Percentiles rank a stretch among this genome's conserved stretches.
These are phyloP conservation scores for Scolopax bukidnonensis DNA, from an alignment of 2,797 vertebrate species.

Conservation along the genomic window DNA sequence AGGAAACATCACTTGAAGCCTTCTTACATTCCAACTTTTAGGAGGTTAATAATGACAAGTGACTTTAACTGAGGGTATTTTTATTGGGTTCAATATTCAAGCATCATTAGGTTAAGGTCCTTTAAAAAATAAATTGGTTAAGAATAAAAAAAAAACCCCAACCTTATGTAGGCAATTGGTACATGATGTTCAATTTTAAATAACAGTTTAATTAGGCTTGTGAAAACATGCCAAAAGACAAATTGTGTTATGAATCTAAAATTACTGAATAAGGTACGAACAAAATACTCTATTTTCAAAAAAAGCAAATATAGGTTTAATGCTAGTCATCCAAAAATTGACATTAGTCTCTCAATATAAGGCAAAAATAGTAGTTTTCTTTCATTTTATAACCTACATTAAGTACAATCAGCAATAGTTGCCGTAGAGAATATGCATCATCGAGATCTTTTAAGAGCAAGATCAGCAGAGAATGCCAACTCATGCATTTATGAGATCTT, in stretches of 20 bases:
- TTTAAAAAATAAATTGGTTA: not conserved
- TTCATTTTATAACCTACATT: conserved; percentile 29
- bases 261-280: not conserved
- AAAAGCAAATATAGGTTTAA: conserved; percentile 38
- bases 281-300: conserved; percentile 18
- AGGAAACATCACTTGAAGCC: not conserved
- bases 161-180: not conserved
- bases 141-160: not conserved
- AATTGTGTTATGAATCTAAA: not conserved
- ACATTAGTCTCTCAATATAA: conserved; percentile 35
- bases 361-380: conserved; percentile 51
- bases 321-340: conserved; percentile 20
- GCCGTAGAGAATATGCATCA: conserved; percentile 43
- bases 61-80: conserved; percentile 51
- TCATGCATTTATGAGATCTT: not conserved
- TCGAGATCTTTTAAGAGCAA: conserved; percentile 21
- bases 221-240: not conserved
- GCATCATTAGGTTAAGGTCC: conserved; percentile 19
- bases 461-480: not conserved
- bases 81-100: conserved; percentile 38
- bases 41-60: conserved; percentile 30
- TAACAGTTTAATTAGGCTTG: not conserved
- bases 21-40: not conserved
- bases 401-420: not conserved
- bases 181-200: not conserved